Percentiles rank a stretch among this genome's conserved stretches.
These are phyloP conservation scores for Bolinopsis microptera DNA, from an alignment of 37 sponge, comb jelly and placozoan genomes.

Conservation along the genomic window DNA sequence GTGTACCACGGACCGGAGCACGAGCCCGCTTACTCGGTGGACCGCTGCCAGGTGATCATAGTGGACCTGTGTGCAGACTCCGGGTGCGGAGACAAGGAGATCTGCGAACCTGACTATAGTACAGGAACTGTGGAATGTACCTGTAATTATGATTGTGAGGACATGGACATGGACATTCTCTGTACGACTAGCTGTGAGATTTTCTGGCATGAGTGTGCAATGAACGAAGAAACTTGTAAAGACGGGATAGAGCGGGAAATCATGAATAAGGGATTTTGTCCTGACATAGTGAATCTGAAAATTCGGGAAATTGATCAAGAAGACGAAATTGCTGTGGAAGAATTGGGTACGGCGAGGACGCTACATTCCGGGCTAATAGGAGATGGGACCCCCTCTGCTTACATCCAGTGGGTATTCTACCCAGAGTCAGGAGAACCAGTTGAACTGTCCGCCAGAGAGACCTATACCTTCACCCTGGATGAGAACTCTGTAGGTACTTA, in stretches of 20 bases:
- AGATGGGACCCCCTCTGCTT: background rate
- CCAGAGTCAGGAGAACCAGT: background rate
- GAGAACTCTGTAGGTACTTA: background rate
- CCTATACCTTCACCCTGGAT: background rate
- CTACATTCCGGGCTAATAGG: background rate
- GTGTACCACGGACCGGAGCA: background rate
- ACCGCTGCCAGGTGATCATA: background rate
- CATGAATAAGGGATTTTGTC: background rate
- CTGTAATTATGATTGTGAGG: background rate
- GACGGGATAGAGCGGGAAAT: background rate
- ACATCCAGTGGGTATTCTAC: background rate
- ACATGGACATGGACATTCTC: background rate
- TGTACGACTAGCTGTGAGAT: background rate
- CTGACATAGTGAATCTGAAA: background rate
- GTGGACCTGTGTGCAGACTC: constrained; percentile 8
- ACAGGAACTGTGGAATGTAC: background rate
- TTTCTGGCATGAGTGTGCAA: background rate
- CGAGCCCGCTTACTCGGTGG: background rate
- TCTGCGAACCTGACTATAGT: background rate
- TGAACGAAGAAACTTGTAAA: background rate
- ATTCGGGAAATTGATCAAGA: background rate
- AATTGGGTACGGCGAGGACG: background rate
- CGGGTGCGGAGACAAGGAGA: background rate
- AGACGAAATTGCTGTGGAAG: background rate
- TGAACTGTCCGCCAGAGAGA: background rate